Conservation (phyloP, 2,113 vertebrate species). For the Isurus oxyrinchus region DNA sequence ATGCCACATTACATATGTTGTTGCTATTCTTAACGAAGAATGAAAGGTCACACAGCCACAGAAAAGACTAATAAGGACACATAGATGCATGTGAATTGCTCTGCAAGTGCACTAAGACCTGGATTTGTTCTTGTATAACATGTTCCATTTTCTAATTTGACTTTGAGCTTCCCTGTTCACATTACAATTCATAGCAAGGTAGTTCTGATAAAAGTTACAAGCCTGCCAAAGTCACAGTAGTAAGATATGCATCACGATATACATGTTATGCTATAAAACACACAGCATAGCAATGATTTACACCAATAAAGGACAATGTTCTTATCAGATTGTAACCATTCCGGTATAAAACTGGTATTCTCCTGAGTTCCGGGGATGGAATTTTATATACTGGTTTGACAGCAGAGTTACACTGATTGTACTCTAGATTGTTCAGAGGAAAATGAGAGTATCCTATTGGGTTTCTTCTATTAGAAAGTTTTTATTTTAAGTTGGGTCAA, state of each 20-base stretch:
- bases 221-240: background rate
- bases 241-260: background rate
- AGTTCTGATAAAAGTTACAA: background rate
- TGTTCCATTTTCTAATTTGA: background rate
- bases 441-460: background rate
- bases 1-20: background rate
- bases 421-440: background rate
- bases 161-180: background rate
- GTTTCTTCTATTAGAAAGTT: background rate
- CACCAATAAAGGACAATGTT: background rate
- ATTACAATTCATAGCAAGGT: background rate
- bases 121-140: slow-evolving; percentile 24
- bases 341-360: background rate
- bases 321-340: background rate
- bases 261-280: background rate
- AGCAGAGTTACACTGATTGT: background rate
- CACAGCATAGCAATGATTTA: background rate
- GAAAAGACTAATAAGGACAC: background rate
- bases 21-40: background rate
- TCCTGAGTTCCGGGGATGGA: background rate
- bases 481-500: background rate
- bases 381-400: background rate
- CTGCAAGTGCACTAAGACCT: background rate
- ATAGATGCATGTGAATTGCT: background rate
- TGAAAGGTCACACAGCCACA: background rate